Conservation (phyloP, 2,797 vertebrate species). For the Streptopelia turtur region DNA sequence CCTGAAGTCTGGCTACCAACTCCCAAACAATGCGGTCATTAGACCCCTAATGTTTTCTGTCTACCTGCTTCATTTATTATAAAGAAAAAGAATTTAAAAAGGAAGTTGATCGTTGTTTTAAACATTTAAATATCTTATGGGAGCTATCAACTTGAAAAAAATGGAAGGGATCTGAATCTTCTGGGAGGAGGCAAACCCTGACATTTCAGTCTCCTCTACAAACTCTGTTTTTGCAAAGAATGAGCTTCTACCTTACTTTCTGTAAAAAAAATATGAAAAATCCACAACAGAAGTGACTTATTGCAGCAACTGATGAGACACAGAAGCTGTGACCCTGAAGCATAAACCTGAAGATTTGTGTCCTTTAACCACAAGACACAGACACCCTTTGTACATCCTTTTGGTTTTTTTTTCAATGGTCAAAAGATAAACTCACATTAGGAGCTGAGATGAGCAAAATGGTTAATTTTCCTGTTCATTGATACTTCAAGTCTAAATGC, state of each 20-base stretch:
- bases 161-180: background rate
- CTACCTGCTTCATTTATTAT: background rate
- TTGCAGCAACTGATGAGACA: background rate
- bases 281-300: background rate
- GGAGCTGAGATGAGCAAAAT: background rate
- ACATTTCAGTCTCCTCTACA: background rate
- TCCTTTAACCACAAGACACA: background rate
- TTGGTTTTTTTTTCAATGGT: background rate
- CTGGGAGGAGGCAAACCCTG: background rate
- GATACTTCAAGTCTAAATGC: background rate
- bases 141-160: background rate
- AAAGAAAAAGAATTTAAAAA: background rate
- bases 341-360: background rate
- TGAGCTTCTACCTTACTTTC: rapidly evolving
- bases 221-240: background rate
- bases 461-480: background rate
- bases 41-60: background rate
- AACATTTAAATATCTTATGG: background rate
- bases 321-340: background rate
- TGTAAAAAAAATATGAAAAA: background rate
- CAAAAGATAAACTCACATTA: background rate
- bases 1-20: background rate
- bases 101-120: background rate
- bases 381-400: background rate
- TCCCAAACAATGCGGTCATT: background rate